Evolutionary conservation across 2,888 invertebrate species (phyloP), one percentile per base, ranked within the genome.

Genomic region (Chrysomela aeneicollis): DNA sequence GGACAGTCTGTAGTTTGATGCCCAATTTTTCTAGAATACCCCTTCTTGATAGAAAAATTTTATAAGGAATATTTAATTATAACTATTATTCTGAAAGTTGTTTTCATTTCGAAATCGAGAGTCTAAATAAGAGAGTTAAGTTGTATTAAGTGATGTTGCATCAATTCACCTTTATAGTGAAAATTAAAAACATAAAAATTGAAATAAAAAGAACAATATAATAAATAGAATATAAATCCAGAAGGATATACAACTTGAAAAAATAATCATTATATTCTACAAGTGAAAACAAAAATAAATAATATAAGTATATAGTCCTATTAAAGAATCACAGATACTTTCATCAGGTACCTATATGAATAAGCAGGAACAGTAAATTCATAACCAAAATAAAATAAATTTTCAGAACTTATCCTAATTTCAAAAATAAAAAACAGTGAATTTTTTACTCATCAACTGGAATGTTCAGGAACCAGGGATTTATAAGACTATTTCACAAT

Each of bases 1-100:
- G 51, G 51, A 51, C n/a, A 47, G 17, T 47, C 2, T 47, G 47
- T 22, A 22, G 22, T 51, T 51, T 51, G 22, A 22, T 51, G 51
- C 21, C 21, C 17, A 51, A 51, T 51, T 51, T 51, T 15, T 22
- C 51, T 21, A 51, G 21, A 21, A 22, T 9, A 12, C 51, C 51
- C 3, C 51, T 51, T 21, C 51, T 51, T n/a, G 22, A 51, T 22
- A 51, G 51, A 51, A 22, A 1, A n/a, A n/a, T n/a, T 51, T 12
- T 22, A 51, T 21, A 51, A 51, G 51, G 10, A 21, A 21, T 51
- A 51, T 18, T 18, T 49, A 18, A 42, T 42, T 47, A 15, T 47
- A 15, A 15, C 1, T 47, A 17, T 15, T 15, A 47, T 47, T 15
- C 2, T 2, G 12, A 19, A 3, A 47, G 8, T 42, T 42, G 42